Evolutionary conservation across 2,888 invertebrate species (phyloP).

Genomic region (Cylloceria caligata): DNA sequence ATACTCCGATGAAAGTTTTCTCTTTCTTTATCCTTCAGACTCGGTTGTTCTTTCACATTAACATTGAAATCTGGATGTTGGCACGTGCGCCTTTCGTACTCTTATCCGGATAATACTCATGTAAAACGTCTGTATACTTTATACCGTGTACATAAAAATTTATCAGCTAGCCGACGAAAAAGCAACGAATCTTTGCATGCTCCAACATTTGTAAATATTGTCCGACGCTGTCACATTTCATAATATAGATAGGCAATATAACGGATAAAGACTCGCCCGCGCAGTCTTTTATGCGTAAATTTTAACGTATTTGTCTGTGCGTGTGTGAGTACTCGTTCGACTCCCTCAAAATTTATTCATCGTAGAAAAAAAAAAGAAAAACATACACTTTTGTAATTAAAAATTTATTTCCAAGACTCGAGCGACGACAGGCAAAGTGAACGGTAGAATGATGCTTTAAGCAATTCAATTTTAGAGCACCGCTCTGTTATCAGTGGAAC

Average conservation of each 20-base stretch:
- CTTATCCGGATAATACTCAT: slow-evolving; percentile 23
- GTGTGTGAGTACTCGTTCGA: slow-evolving; percentile 17
- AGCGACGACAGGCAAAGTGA: neutral
- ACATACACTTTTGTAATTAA: neutral
- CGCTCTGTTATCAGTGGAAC: too few species aligned
- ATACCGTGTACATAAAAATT: slow-evolving; percentile 15
- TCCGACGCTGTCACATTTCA: slow-evolving; percentile 12
- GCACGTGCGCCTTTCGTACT: neutral
- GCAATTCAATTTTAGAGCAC: too few species aligned
- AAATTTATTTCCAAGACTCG: neutral
- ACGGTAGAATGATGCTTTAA: neutral
- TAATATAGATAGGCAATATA: slow-evolving; percentile 9
- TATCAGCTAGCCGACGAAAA: slow-evolving; percentile 25
- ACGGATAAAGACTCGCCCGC: slow-evolving; percentile 6
- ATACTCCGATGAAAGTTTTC: neutral
- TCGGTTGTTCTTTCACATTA: neutral
- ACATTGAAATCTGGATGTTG: neutral
- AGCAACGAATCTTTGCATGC: slow-evolving; percentile 28
- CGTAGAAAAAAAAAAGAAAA: neutral
- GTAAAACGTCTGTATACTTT: slow-evolving; percentile 11
- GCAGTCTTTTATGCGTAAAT: slow-evolving; percentile 2
- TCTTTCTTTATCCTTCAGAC: neutral
- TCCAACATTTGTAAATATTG: slow-evolving; percentile 27
- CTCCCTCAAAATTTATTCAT: neutral
- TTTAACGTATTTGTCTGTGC: slow-evolving; percentile 16